Base-by-base conservation (phyloP, 2,113 vertebrate genomes). In the Anguilla rostrata region DNA sequence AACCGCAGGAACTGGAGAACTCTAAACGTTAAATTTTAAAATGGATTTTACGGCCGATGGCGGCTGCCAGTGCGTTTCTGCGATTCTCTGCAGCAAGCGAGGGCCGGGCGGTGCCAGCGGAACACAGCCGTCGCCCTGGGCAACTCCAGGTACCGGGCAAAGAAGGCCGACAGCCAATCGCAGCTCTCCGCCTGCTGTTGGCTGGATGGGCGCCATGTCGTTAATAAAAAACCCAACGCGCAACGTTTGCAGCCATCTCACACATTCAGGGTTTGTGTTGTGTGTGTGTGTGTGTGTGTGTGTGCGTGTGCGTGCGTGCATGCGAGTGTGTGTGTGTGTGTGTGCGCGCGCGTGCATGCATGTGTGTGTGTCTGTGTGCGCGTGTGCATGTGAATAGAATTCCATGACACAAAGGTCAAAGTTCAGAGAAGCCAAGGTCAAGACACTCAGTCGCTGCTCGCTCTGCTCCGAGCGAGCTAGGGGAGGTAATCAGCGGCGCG, bases 141-240 rank as follows among this genome's bases (percentile, higher is more conserved):
- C 95, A 96, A 95, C 95, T 96, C 96, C 96, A 97, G 97, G 97
- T 98, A 96, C 96, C 97, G 94, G 95, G 93, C 88, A 34, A 93
- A 96, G 93, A 93, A 95, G 95, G 94, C 94, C 93, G 94, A 96
- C 95, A 95, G 95, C 96, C 96, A 96, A 96, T 95, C 88, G 92
- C 95, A 94, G 95, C 92, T 93, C 94, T 96, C 18, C 94, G 91
- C 96, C 96, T 96, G 95, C 60, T 66, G 60, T 66, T 96, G 96
- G 95, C 96, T 98, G 97, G 97, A 97, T 87, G 92, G 92, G 92
- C 94, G 97, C 97, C 97, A 99, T 94, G 82, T 91, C 92, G 96
- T 97, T 98, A 98, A 98, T 98, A 66, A 66, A 98, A 95, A 98
- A 97, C 95, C 94, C 96, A 34, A 95, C 94, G 94, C 97, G 96